Base-by-base conservation (phyloP, 53 echinoderm and acorn worm species). In the Holothuria leucospilota region DNA sequence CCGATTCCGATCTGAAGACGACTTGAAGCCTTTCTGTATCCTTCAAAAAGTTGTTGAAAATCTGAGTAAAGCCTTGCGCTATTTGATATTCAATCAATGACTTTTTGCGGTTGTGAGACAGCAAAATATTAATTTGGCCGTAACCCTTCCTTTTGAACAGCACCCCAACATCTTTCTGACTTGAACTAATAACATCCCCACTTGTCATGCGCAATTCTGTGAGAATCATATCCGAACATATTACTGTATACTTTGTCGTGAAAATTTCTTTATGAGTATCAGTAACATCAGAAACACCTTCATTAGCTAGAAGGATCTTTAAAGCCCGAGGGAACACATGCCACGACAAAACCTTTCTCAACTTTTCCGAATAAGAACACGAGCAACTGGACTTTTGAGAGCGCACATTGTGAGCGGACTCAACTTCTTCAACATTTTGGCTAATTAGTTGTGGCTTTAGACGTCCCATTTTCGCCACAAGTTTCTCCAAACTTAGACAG, bases 261-360 rank as follows among this genome's bases (percentile, higher is more conserved):
- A 72, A 72, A 39, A 49, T 49, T 15, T 72, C 72, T 0, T 72
- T 25, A 15, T 72, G 30, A 14, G 24, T 2, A 46, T 7, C 46
- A 20, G 1, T 39, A 6, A 72, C 20, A 12, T 72, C 72, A n/a
- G 8, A 18, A 21, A 72, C 21, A 2, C 46, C 51, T 72, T 72
- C 42, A 20, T 72, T 4, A 6, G 20, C 7, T 12, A 72, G n/a
- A 40, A 72, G n/a, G 7, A 9, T 11, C 41, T 42, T 72, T 24
- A 72, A 42, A 7, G 72, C 72, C 3, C 2, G 20, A 9, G 12
- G 11, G 42, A 72, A 72, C 7, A 11, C 46, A 7, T 2, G 46
- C 72, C 72, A 72, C 8, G 72, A 39, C 1, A 72, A 72, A 25
- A 72, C 72, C 2, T 16, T 40, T 42, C 46, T 72, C 24, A 72